These are phyloP conservation scores for Scylla paramamosain DNA, from an alignment of 1,140 invertebrate species.

Conservation along the genomic window DNA sequence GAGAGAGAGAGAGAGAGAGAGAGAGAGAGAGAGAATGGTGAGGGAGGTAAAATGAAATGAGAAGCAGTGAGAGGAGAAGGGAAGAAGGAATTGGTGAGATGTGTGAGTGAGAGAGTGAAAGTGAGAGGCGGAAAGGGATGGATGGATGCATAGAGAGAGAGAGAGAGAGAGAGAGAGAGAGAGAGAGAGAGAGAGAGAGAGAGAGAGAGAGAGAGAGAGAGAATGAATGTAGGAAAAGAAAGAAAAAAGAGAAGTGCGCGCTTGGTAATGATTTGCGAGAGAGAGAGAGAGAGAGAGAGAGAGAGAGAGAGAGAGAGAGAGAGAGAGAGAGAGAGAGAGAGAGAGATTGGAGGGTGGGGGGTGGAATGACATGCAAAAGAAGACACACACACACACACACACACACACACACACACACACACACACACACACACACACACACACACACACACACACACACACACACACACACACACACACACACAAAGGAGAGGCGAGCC, in stretches of 20 bases:
- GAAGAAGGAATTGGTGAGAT: neutral
- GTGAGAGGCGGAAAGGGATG: neutral
- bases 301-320: slow-evolving; percentile 40
- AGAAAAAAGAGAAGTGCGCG: neutral
- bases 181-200: neutral
- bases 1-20: neutral
- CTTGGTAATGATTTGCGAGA: neutral
- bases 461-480: neutral
- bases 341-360: neutral
- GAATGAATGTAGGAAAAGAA: too few species aligned
- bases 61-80: neutral
- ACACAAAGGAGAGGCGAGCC: neutral
- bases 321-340: neutral
- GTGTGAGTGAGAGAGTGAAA: neutral
- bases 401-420: neutral
- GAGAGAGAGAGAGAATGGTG: neutral
- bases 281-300: slow-evolving; percentile 46
- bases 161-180: neutral
- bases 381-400: neutral
- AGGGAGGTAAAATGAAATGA: neutral
- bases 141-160: neutral
- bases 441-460: neutral
- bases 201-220: neutral
- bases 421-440: neutral
- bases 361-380: neutral